phyloP scores from a whole-genome alignment of 1,140 invertebrate species.

The Nebria ingens region DNA sequence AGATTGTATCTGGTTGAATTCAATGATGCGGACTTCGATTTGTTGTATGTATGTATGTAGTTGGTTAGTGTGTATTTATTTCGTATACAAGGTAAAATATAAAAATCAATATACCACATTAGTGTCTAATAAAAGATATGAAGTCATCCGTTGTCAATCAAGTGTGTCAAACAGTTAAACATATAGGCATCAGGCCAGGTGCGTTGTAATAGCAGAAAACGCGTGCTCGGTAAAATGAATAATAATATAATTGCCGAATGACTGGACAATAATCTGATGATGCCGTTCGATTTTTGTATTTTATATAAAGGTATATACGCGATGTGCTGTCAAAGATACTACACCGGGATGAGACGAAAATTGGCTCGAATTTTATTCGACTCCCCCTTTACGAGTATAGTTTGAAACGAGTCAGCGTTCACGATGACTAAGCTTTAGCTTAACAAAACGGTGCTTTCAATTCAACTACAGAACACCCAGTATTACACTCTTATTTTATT shows the following conservation, averaged over 20 bases:
- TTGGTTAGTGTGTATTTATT: too few relatives aligned
- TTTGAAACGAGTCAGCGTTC: neutral
- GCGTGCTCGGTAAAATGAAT: conserved; percentile 18
- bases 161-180: neutral
- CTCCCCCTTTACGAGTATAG: too few relatives aligned
- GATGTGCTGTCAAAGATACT: conserved; percentile 17
- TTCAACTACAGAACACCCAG: neutral
- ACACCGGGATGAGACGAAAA: conserved; percentile 18
- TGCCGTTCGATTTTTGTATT: conserved; percentile 14
- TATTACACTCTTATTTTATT: too few relatives aligned
- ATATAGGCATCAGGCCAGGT: neutral
- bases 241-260: conserved; percentile 22
- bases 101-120: too few relatives aligned
- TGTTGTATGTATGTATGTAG: too few relatives aligned
- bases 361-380: conserved; percentile 20
- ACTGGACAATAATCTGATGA: conserved; percentile 22
- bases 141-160: too few relatives aligned
- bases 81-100: too few relatives aligned
- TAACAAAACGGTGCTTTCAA: conserved; percentile 13
- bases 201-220: too few relatives aligned
- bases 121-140: too few relatives aligned
- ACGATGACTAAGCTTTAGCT: conserved; percentile 18
- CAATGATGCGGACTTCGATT: too few relatives aligned
- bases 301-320: conserved; percentile 18
- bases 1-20: too few relatives aligned